Evolutionary conservation across 2,113 vertebrate genomes (phyloP), one percentile per base, ranked within the genome.

Genomic region (Panurus biarmicus): DNA sequence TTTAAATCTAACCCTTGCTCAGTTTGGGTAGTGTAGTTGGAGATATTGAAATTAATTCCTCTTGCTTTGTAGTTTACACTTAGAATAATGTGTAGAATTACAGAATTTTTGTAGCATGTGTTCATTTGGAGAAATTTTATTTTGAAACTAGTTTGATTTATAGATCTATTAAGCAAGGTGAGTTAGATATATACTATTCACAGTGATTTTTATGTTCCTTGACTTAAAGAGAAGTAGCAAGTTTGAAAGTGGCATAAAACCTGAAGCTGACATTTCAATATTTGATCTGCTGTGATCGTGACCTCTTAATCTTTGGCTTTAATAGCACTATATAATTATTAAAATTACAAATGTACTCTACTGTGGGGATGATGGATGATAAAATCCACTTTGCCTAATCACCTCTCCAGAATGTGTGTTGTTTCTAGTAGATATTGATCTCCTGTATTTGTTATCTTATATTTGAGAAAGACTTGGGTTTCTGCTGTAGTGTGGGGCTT

Each of bases 221-320:
- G 26, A 86, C 85, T 96, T 89, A 47, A 96, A 84, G 56, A 92
- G 78, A 96, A 86, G 84, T 62, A 61, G 67, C 75, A 75, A 89
- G 79, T 90, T 94, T 96, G 89, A 93, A 97, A 94, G 72, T 35
- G 78, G 57, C 93, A 22, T 95, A 88, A 96, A 96, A 95, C 67
- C 64, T 92, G 74, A 87, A 85, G 53, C 65, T 91, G 50, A 80
- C 7, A 1, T 89, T 69, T 93, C 94, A 77, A 38, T 94, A 91
- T 95, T 87, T 95, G 87, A 79, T 95, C 61, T 93, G 56, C 91
- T 92, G 85, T 80, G 80, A 86, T 89, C 6, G 1, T 80, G 57
- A 90, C 83, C 84, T 77, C 28, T 92, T 94, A 93, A 86, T 69
- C 87, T 95, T 94, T 80, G 66, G 35, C 60, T 97, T 88, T 96